Conservation (phyloP, 2,888 invertebrate genomes). For the Limnephilus rhombicus region DNA sequence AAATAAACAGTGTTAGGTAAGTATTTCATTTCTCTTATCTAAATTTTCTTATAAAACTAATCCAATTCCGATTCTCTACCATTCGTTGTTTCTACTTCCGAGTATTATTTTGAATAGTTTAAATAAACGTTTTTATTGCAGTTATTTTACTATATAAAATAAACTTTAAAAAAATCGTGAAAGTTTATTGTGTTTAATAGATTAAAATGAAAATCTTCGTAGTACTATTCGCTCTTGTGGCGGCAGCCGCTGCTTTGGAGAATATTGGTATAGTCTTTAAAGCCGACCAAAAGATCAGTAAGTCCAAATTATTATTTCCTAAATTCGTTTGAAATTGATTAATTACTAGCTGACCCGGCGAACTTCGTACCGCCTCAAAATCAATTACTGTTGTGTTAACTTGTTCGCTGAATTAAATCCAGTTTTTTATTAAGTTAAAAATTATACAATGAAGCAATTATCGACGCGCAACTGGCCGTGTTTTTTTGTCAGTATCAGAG, state of each 20-base stretch:
- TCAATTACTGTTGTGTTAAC: no score
- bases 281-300: conserved; percentile 5
- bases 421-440: no score
- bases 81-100: background rate
- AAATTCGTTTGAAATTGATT: background rate
- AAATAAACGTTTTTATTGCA: background rate
- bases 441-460: no score
- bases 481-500: no score
- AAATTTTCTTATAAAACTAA: no score
- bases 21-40: no score
- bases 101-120: background rate
- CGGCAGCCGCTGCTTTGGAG: background rate
- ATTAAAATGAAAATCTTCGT: conserved; percentile 15
- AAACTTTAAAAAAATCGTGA: background rate
- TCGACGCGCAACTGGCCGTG: no score
- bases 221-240: background rate
- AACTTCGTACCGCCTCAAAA: no score
- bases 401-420: no score
- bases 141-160: background rate
- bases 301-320: background rate
- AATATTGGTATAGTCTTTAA: background rate
- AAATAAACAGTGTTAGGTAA: no score
- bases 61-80: background rate
- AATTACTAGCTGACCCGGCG: no score
- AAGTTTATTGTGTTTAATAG: background rate